These are phyloP conservation scores for Drosophila ercepeae DNA, from an alignment of 1,140 invertebrate genomes.

Conservation along the genomic window DNA sequence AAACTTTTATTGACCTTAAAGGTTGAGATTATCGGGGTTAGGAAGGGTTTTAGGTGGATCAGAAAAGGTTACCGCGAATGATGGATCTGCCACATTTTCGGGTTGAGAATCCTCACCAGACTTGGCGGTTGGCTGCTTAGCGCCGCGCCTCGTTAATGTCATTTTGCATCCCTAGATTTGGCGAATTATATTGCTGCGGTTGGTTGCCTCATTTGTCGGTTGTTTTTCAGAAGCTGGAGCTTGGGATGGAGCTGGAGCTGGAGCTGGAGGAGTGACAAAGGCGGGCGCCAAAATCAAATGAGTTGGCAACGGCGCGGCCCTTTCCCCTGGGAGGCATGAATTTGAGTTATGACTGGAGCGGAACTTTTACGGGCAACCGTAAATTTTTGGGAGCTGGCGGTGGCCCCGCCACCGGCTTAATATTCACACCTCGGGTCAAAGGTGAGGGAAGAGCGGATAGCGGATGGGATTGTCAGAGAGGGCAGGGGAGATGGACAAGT, in stretches of 20 bases:
- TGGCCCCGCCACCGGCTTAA: conserved; percentile 54
- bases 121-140: conserved; percentile 23
- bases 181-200: conserved; percentile 77
- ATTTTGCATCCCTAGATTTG: conserved; percentile 48
- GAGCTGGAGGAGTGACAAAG: conserved; percentile 9
- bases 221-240: conserved; percentile 1
- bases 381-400: conserved; percentile 64
- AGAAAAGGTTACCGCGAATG: conserved; percentile 1
- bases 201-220: conserved; percentile 72
- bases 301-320: conserved; percentile 49
- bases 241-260: neutral
- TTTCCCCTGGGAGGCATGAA: conserved; percentile 75
- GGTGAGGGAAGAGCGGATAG: neutral
- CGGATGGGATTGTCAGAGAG: neutral
- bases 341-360: conserved; percentile 78
- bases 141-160: conserved; percentile 20
- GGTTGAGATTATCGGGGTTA: neutral
- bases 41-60: neutral
- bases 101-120: conserved; percentile 8
- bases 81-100: conserved; percentile 26
- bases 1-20: neutral
- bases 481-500: conserved; percentile 33
- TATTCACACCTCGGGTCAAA: conserved; percentile 67
- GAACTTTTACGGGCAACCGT: conserved; percentile 74
- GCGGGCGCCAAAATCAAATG: conserved; percentile 63